Evolutionary conservation across 2,113 vertebrate species (phyloP).

Genomic region (Stegostoma tigrinum): DNA sequence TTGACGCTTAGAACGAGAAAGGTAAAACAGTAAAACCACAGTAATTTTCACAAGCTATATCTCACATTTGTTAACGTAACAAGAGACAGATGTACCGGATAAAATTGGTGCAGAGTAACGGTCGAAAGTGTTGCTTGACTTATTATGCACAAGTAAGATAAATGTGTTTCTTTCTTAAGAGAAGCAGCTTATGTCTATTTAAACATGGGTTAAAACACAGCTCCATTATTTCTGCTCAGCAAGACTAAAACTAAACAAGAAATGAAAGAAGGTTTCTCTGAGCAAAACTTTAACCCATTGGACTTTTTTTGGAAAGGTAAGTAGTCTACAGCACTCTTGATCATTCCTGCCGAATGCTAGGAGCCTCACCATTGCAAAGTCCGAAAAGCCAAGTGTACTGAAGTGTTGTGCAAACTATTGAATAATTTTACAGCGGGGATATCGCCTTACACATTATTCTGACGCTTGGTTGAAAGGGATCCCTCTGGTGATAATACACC

Average conservation of each 20-base stretch:
- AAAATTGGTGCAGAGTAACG: background rate
- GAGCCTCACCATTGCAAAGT: background rate
- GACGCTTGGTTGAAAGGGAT: background rate
- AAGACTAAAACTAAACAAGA: background rate
- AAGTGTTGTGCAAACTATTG: background rate
- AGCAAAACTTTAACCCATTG: background rate
- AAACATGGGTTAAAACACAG: background rate
- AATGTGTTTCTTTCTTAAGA: background rate
- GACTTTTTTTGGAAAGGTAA: background rate
- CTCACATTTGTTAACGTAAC: background rate
- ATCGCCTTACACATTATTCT: background rate
- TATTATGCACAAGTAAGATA: background rate
- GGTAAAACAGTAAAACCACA: background rate
- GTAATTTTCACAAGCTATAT: too few relatives aligned
- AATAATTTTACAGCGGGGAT: background rate
- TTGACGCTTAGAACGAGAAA: background rate
- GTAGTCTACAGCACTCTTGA: background rate
- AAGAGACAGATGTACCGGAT: background rate
- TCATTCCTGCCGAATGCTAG: background rate
- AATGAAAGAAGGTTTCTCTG: background rate
- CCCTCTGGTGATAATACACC: background rate
- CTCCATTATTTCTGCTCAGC: background rate
- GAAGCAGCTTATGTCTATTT: background rate
- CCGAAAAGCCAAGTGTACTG: background rate
- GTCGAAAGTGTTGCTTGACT: background rate